phyloP scores from a whole-genome alignment of 37 sponge, comb jelly and placozoan genomes.

The Cladorhizidae sp. region DNA sequence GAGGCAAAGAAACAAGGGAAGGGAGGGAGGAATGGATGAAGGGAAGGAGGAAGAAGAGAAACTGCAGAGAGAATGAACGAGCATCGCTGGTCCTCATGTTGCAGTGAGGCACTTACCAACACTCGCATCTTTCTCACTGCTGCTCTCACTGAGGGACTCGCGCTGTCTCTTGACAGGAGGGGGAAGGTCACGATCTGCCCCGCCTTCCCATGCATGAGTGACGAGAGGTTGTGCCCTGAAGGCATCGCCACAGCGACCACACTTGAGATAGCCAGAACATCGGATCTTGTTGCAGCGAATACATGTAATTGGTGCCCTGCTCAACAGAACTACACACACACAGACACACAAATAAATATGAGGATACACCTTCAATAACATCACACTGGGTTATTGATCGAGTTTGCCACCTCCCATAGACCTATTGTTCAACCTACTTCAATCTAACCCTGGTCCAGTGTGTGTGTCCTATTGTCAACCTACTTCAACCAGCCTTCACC shows the following conservation, averaged over 20 bases:
- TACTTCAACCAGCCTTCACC: no score
- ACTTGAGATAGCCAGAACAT: conserved; percentile 34
- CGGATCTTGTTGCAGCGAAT: conserved; percentile 55
- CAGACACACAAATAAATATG: no score
- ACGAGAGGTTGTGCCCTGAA: conserved; percentile 39
- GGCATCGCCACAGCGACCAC: conserved; percentile 82
- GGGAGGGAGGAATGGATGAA: not conserved
- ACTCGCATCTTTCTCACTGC: not conserved
- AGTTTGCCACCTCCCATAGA: no score
- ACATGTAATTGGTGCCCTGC: conserved; percentile 53
- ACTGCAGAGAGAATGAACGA: not conserved
- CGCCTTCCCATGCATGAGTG: not conserved
- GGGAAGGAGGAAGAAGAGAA: not conserved
- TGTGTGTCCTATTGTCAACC: no score
- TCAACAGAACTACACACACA: conserved; percentile 9
- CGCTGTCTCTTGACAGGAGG: conserved; percentile 6
- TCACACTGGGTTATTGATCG: no score
- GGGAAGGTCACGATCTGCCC: not conserved
- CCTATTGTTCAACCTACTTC: no score
- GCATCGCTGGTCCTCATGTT: not conserved
- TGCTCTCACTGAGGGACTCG: not conserved
- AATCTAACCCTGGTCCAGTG: no score
- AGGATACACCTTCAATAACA: not conserved
- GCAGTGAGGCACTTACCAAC: not conserved
- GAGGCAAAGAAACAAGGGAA: not conserved